Evolutionary conservation across 2,113 vertebrate species (phyloP).

Genomic region (Myiopsitta monachus): DNA sequence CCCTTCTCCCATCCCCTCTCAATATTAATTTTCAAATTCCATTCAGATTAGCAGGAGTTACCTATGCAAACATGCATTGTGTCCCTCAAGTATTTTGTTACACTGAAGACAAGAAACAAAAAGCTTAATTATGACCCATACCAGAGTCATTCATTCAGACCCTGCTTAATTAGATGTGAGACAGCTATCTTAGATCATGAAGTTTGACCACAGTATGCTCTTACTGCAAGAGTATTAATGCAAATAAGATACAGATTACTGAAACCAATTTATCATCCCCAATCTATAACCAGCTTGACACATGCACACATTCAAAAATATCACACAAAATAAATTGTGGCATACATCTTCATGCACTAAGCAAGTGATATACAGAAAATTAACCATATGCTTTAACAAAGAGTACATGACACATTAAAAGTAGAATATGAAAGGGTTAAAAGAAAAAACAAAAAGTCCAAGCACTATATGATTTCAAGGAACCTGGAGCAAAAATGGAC

Average conservation of each 20-base stretch:
- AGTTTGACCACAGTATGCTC: background rate
- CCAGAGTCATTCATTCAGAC: background rate
- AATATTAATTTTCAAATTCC: background rate
- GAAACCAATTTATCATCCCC: background rate
- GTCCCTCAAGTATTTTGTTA: conserved; percentile 26
- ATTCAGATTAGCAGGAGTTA: conserved; percentile 11
- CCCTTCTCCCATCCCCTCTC: background rate
- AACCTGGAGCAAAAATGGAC: background rate
- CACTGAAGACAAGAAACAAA: conserved; percentile 16
- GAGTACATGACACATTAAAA: background rate
- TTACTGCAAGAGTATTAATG: background rate
- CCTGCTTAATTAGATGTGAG: conserved; percentile 8
- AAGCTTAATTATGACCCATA: conserved; percentile 36
- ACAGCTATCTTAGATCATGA: conserved; percentile 13
- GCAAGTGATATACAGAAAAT: background rate
- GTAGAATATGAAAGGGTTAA: background rate
- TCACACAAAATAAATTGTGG: background rate
- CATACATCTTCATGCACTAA: background rate
- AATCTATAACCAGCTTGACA: conserved; percentile 22
- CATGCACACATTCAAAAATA: background rate
- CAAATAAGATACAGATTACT: conserved; percentile 27
- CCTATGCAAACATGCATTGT: background rate
- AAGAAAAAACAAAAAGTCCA: background rate
- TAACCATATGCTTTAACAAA: background rate
- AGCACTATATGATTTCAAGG: background rate